phyloP scores from a whole-genome alignment of 2,797 vertebrate genomes.

The Pagetopsis macropterus region DNA sequence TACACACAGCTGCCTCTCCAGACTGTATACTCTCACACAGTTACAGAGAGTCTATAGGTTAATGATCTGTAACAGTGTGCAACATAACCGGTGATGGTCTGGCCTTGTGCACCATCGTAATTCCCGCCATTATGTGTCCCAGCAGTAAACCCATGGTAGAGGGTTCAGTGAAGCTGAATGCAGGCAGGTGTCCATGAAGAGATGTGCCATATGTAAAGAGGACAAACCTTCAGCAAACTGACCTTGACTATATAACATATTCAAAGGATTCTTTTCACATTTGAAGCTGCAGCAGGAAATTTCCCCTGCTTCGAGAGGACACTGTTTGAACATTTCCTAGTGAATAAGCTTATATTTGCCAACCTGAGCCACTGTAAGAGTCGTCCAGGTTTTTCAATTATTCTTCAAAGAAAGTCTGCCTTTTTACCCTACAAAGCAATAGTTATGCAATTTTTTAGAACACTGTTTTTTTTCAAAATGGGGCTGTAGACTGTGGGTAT shows the following conservation, averaged over 20 bases:
- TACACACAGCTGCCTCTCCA: conserved; percentile 1
- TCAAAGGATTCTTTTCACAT: conserved; percentile 31
- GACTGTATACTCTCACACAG: neutral
- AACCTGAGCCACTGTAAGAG: neutral
- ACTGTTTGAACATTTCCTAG: conserved; percentile 11
- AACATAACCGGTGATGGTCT: conserved; percentile 32
- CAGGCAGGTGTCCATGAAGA: conserved; percentile 3
- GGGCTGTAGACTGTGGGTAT: too few relatives aligned
- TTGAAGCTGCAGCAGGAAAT: conserved; percentile 13
- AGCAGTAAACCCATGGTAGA: conserved; percentile 2
- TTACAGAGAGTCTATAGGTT: conserved; percentile 15
- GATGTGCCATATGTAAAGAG: neutral
- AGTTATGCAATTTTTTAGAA: neutral
- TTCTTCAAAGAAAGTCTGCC: neutral
- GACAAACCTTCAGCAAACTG: conserved; percentile 31
- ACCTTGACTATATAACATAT: conserved; percentile 38
- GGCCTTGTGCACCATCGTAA: conserved; percentile 42
- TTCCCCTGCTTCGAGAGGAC: conserved; percentile 6
- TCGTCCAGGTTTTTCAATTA: neutral
- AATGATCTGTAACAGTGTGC: conserved; percentile 33
- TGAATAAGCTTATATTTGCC: conserved; percentile 5
- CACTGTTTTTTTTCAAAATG: too few relatives aligned
- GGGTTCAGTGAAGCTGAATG: conserved; percentile 5
- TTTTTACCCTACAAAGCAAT: neutral
- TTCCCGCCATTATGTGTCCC: conserved; percentile 24